Base-by-base conservation (phyloP, 2,797 vertebrate species). In the Sardinella longiceps region DNA sequence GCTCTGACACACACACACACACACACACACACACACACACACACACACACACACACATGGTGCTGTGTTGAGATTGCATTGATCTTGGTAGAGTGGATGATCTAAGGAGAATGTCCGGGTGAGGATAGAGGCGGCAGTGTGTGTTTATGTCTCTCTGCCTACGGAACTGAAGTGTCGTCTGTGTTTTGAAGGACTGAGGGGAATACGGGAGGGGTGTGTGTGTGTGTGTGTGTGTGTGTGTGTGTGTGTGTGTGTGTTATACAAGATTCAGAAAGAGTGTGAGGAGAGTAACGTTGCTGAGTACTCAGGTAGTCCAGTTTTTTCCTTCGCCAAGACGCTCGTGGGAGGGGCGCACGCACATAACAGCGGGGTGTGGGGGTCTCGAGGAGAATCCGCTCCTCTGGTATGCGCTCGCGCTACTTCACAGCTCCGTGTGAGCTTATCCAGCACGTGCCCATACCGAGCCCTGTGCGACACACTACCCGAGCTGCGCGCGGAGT, bases 151-250 rank as follows among this genome's bases (percentile, higher is more conserved):
- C 43, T 43, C 43, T 43, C 43, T 43, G 4, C 43, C 4, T 4
- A 43, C n/a, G n/a, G n/a, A n/a, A n/a, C n/a, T n/a, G n/a, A n/a
- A n/a, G n/a, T n/a, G n/a, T 93, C 93, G 92, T 94, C 94, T 93
- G 91, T 87, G 18, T 30, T 18, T 20, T 23, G 86, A 85, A 18
- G 88, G 88, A 30, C 82, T 88, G 81, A 46, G 23, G 12, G 43
- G 28, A 12, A 3, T 11, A 30, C 86, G 89, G 74, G 82, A 84
- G 60, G 60, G 28, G 9, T 1, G 60, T 15, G 60, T 33, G 60
- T 66, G 28, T 66, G 60, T 33, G 60, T n/a, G 60, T 28, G 9
- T 28, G n/a, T 63, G 60, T 10, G 60, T 66, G 60, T 66, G 60
- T 28, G 60, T 66, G 9, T 66, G 30, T 25, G 28, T 25, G 14